Evolutionary conservation across 2,113 vertebrate genomes (phyloP), one percentile per base, ranked within the genome.

Genomic region (Cheirogaleus medius): DNA sequence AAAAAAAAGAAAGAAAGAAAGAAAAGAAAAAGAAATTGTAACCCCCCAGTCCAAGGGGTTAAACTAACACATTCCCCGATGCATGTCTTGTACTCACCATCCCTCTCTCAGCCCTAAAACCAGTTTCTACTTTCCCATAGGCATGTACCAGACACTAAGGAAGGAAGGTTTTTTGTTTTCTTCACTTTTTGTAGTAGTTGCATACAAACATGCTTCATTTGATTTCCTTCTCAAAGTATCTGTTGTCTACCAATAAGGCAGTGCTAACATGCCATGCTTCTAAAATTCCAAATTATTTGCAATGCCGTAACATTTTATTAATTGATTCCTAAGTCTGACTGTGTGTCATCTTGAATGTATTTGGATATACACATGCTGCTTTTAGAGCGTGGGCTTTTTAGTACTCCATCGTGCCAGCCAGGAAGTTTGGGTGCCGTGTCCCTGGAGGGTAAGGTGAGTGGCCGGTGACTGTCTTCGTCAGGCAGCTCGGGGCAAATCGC

Each of bases 281-380:
- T 2, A 68, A 56, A 66, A 13, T 44, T 32, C 39, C 1, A 0
- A 5, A 5, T 27, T 13, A 1, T 3, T 8, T 78, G 95, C 86
- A 27, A 20, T 18, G 14, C 37, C 32, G 5, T 34, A 4, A 23
- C 3, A 11, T 32, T 6, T 39, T 21, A 1, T 49, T 54, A 6
- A 47, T 0, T 1, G 44, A 49, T 27, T 23, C 20, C 21, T 0
- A 32, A 0, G 9, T 32, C 88, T 42, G 17, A 10, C 3, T 0
- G 21, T 11, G 13, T 23, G 2, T 29, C 17, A 0, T 25, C 68
- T 2, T 1, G 60, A 52, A 4, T 52, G 37, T 29, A 5, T 93
- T 2, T 14, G 58, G 12, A 27, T 47, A 3, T 49, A 14, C 0
- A 6, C n/a, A 4, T 20, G 0, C 25, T 44, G 1, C 77, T 14